These are phyloP conservation scores for Diplosoma virens DNA, from an alignment of 23 tunicate species.

Conservation along the genomic window DNA sequence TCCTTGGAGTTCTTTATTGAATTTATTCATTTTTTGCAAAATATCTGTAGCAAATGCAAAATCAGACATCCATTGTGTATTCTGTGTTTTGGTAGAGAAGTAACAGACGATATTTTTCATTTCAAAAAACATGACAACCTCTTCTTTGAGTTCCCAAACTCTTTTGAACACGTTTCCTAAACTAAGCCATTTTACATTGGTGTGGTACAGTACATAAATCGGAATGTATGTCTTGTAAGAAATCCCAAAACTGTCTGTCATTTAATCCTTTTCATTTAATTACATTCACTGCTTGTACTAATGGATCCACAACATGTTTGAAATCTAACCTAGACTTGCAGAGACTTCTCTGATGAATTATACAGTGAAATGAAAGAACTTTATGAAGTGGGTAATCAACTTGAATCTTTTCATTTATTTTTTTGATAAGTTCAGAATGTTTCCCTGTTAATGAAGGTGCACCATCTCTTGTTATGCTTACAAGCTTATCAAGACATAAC, in stretches of 20 bases:
- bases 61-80: slow-evolving; percentile 7
- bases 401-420: slow-evolving; percentile 15
- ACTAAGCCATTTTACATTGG: neutral
- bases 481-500: slow-evolving; percentile 6
- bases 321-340: slow-evolving; percentile 10
- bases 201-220: slow-evolving; percentile 17
- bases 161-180: neutral
- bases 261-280: slow-evolving; percentile 33
- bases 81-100: neutral
- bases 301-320: slow-evolving; percentile 23
- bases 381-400: neutral
- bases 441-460: slow-evolving; percentile 28
- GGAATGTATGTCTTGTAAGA: slow-evolving; percentile 24
- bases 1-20: slow-evolving; percentile 7
- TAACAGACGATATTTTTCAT: slow-evolving; percentile 5
- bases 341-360: slow-evolving; percentile 15
- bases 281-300: slow-evolving; percentile 24
- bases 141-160: slow-evolving; percentile 17
- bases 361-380: neutral
- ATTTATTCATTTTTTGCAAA: neutral
- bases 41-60: slow-evolving; percentile 17
- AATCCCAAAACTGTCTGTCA: slow-evolving; percentile 33
- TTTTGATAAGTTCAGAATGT: slow-evolving; percentile 25
- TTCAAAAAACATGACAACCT: slow-evolving; percentile 15
- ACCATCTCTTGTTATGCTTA: slow-evolving; percentile 41